Evolutionary conservation across 2,113 vertebrate genomes (phyloP).

Genomic region (Trichechus manatus): DNA sequence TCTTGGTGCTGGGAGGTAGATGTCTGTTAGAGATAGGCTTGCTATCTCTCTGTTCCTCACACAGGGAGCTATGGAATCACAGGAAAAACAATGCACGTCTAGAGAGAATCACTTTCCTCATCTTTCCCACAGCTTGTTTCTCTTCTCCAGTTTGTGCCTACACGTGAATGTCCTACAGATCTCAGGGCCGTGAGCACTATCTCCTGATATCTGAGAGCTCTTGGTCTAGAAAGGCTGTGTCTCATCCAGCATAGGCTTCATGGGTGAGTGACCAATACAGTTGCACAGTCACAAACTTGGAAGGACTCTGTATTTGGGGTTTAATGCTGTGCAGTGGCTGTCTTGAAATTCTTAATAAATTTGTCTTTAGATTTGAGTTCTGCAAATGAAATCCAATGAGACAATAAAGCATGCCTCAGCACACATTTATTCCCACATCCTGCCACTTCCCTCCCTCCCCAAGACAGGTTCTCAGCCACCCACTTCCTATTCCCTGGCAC

Average conservation of each 20-base stretch:
- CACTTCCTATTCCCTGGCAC: background rate
- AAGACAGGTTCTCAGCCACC: background rate
- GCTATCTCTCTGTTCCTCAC: background rate
- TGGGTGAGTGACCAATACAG: no score
- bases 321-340: background rate
- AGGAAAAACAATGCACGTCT: background rate
- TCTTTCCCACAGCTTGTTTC: background rate
- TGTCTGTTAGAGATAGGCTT: background rate
- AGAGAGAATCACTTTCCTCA: background rate
- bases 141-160: background rate
- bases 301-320: background rate
- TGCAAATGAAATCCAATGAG: background rate
- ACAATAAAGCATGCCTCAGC: background rate
- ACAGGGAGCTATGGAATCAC: background rate
- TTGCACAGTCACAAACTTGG: background rate
- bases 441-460: no score
- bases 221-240: background rate
- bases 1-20: background rate
- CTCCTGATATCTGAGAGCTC: background rate
- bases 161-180: background rate
- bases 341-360: background rate
- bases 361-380: background rate
- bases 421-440: background rate
- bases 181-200: background rate
- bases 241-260: fast-evolving